A percentile compares a stretch with the other conserved stretches of the same genome.
phyloP scores from a whole-genome alignment of 2,113 vertebrate genomes.

The Gavia stellata region DNA sequence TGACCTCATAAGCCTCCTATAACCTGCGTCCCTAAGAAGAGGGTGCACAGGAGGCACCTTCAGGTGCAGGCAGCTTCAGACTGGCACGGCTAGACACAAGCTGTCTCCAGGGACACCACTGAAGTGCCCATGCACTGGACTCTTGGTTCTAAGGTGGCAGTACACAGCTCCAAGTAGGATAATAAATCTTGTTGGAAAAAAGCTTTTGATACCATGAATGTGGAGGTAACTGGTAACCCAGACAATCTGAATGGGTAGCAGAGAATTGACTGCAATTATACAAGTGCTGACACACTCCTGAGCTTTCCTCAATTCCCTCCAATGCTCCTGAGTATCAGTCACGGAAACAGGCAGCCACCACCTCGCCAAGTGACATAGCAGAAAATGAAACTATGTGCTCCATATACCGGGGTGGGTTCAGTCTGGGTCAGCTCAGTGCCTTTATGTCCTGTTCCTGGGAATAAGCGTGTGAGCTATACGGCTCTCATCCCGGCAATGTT shows the following conservation, averaged over 20 bases:
- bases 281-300: neutral
- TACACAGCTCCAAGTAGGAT: neutral
- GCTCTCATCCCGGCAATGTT: fast-evolving
- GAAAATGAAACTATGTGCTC: neutral
- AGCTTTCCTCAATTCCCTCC: neutral
- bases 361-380: fast-evolving
- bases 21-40: neutral
- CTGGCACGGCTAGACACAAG: no score
- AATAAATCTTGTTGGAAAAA: neutral
- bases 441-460: fast-evolving
- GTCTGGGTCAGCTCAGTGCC: neutral
- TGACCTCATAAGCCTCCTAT: neutral
- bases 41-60: neutral
- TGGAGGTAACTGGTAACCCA: neutral
- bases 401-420: fast-evolving
- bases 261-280: neutral
- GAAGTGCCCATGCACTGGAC: neutral
- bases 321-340: neutral
- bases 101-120: neutral
- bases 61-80: neutral
- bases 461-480: fast-evolving
- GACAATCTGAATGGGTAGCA: neutral
- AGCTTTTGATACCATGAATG: neutral
- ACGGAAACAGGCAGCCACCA: neutral
- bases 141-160: neutral